Evolutionary conservation across 2,888 invertebrate species (phyloP), one percentile per base, ranked within the genome.

Genomic region (Drosophila parthenogenetica): DNA sequence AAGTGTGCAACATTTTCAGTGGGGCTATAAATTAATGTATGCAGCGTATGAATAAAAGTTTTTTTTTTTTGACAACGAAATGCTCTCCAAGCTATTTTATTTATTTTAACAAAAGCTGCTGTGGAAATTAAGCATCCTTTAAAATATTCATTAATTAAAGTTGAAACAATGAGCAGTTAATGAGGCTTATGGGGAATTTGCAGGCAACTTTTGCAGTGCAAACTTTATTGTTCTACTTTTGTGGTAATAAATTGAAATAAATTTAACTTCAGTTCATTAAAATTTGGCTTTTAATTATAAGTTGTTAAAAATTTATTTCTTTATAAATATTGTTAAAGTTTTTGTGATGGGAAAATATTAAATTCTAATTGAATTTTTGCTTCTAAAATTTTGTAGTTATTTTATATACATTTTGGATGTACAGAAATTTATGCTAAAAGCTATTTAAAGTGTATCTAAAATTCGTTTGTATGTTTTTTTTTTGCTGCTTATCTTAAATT

Each of bases 401-500:
- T 22, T 22, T 5, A 22, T 22, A 22, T 5, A 22, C 5, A 5
- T 22, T 5, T 22, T 0, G 22, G 1, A 22, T 5, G 1, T 22
- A 1, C 5, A 22, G 5, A 5, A 22, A 5, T 5, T 5, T 22
- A 22, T 22, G 22, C 22, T 5, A 5, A 5, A 22, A 22, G 5
- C 5, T 5, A 22, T 0, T 22, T 22, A 0, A n/a, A 53, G 53
- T 32, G 77, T 42, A 66, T 37, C 0, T 5, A 0, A 3, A 13
- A 25, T 49, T 51, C 60, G 53, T n/a, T 5, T 19, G 13, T 37
- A 1, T 1, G 13, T 14, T 40, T 17, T 16, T 49, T 60, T 49
- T 1, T 42, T 60, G 22, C 16, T 42, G 46, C 58, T 67, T 43
- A 49, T 64, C 39, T 57, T 43, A 64, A 75, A 73, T 72, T 69